Evolutionary conservation across 1,140 invertebrate genomes (phyloP), one percentile per base, ranked within the genome.

Genomic region (Musca domestica): DNA sequence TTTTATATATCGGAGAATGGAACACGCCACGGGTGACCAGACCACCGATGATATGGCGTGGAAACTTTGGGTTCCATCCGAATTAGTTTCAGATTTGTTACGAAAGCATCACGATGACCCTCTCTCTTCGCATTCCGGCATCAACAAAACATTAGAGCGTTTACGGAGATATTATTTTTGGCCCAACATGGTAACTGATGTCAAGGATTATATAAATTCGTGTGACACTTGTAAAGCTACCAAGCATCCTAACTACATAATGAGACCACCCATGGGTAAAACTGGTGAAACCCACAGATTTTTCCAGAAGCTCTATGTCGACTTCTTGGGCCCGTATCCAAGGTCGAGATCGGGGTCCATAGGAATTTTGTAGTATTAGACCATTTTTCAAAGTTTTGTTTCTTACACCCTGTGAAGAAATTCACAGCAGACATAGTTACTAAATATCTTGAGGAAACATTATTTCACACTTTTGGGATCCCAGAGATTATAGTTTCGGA

Each of bases 331-430:
- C 17, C 64, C 64, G 22, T 65, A 65, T 51, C 46, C 64, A 1
- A 19, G 64, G 4, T 65, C 64, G 4, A 22, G 20, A 25, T 65
- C 47, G 3, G 64, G 46, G 2, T 48, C 47, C n/a, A 65, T 65
- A 23, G 64, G 64, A 23, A 65, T 65, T 14, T 64, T 34, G 25
- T 63, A 46, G 27, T 25, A 14, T 6, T 34, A 54, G 22, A 66
- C 54, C 22, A 64, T 47, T 65, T 65, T 49, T 65, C 64, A 3
- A 65, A 65, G 49, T 54, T 46, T 46, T 46, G 7, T n/a, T 67
- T 54, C 6, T 14, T 67, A 25, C 46, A 67, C n/a, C 25, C 66
- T 2, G 54, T 67, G 14, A 67, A 47, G 22, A 67, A 58, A 23
- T 67, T 61, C 12, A 46, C 52, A 4, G 19, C 52, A 12, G 54